A percentile compares a stretch with the other conserved stretches of the same genome.
Evolutionary conservation across 2,797 vertebrate genomes (phyloP).

Genomic region (Agapornis canus): DNA sequence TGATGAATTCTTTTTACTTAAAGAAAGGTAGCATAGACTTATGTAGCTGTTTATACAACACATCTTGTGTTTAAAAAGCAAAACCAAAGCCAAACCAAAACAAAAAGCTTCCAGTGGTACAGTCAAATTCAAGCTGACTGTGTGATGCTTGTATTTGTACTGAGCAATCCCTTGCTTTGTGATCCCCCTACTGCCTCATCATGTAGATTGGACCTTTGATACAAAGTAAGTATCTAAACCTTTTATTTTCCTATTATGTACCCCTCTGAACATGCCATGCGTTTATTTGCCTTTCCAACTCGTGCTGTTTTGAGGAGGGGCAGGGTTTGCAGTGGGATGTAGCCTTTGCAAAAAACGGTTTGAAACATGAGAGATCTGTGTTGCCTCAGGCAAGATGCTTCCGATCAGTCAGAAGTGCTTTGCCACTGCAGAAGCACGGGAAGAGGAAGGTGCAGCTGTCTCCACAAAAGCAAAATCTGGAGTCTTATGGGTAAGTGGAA

Average conservation of each 20-base stretch:
- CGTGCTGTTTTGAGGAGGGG: not conserved
- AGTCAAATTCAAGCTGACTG: not conserved
- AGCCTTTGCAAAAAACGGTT: not conserved
- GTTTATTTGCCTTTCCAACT: not conserved
- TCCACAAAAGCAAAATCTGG: not conserved
- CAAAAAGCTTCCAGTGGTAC: accelerated
- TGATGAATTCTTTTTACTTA: not conserved
- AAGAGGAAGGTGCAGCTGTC: not conserved
- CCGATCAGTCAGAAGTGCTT: not conserved
- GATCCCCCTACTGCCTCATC: accelerated
- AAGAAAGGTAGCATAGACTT: not conserved
- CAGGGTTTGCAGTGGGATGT: not conserved
- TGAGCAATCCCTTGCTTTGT: not conserved
- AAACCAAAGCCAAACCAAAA: not conserved
- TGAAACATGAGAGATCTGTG: not conserved
- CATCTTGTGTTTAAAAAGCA: not conserved
- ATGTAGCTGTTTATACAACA: not conserved
- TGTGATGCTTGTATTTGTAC: not conserved
- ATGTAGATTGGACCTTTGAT: not conserved
- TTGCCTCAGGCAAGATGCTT: not conserved
- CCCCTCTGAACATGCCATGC: not conserved
- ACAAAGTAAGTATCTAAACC: not conserved
- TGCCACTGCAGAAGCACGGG: not conserved
- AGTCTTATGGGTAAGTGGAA: not conserved
- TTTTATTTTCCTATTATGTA: not conserved